Evolutionary conservation across 2,113 vertebrate species (phyloP), one percentile per base, ranked within the genome.

Genomic region (Engraulis encrasicolus): DNA sequence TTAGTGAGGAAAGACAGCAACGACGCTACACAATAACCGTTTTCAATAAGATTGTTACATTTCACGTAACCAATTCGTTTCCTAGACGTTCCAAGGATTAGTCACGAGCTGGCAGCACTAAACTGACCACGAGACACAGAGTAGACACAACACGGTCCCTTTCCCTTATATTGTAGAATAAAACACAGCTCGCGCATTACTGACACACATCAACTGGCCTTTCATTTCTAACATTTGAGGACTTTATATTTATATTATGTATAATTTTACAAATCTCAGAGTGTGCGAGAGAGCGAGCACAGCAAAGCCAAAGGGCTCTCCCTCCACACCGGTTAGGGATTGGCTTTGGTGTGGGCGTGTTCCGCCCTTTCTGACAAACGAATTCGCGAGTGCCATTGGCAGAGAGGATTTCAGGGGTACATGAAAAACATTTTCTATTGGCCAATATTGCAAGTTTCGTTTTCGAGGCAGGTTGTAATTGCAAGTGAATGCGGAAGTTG

Each of bases 401-500:
- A 74, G 66, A 74, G 66, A 74, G 1, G 11, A 34, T 1, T 74
- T 3, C 17, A 74, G 52, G 66, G 31, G 0, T 74, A 17, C 27
- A 31, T 74, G 27, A n/a, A n/a, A n/a, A n/a, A n/a, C n/a, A 34
- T 2, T 12, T 15, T 74, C 52, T 20, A 91, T 93, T 93, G 89
- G 94, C 50, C 31, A 0, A 18, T 0, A 50, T 0, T 0, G 1
- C 0, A 27, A 0, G 14, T 66, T 74, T 74, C 66, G 66, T 74
- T 74, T 74, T 74, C 54, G 78, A 81, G 4, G 27, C 81, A 1
- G 0, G 9, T 74, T 6, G 0, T 3, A 5, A 95, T 95, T 95
- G 94, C 80, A 49, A 81, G 90, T 89, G 92, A 95, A 95, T 94
- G 94, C 94, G 95, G 95, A 96, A 95, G 93, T 94, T 7, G 90